These are phyloP conservation scores for Disparrhopalites patrizii DNA, from an alignment of 2,888 invertebrate genomes.

Conservation along the genomic window DNA sequence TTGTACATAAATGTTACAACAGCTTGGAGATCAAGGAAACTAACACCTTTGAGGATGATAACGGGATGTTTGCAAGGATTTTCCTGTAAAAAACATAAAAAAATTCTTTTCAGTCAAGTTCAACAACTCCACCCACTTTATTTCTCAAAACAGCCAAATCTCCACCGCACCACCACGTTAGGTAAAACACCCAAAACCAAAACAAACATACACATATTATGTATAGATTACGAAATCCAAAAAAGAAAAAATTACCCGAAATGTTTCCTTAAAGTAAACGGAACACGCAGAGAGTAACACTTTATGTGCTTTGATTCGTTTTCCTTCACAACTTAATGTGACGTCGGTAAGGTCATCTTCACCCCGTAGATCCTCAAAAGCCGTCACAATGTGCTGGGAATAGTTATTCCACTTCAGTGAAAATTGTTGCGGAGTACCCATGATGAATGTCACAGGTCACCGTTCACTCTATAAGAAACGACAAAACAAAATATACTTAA, in stretches of 20 bases:
- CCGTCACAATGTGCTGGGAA: conserved; percentile 69
- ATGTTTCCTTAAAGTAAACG: conserved; percentile 64
- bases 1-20: conserved; percentile 77
- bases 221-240: neutral
- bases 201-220: neutral
- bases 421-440: conserved; percentile 61
- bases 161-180: no score
- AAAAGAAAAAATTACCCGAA: conserved; percentile 51
- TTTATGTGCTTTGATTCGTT: conserved; percentile 77
- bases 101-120: conserved; percentile 46
- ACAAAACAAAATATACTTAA: no score
- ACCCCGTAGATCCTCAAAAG: conserved; percentile 65
- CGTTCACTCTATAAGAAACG: neutral
- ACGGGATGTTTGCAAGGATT: conserved; percentile 75
- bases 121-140: neutral
- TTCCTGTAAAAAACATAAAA: conserved; percentile 56
- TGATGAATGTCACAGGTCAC: conserved; percentile 3
- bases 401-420: conserved; percentile 85
- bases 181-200: neutral
- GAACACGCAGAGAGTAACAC: conserved; percentile 80
- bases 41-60: conserved; percentile 73
- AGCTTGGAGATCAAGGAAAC: conserved; percentile 70
- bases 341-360: conserved; percentile 71
- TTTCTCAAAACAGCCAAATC: neutral
- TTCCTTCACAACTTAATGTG: conserved; percentile 78